Conservation (phyloP, 2,797 vertebrate genomes). For the Poeciliopsis turneri region DNA sequence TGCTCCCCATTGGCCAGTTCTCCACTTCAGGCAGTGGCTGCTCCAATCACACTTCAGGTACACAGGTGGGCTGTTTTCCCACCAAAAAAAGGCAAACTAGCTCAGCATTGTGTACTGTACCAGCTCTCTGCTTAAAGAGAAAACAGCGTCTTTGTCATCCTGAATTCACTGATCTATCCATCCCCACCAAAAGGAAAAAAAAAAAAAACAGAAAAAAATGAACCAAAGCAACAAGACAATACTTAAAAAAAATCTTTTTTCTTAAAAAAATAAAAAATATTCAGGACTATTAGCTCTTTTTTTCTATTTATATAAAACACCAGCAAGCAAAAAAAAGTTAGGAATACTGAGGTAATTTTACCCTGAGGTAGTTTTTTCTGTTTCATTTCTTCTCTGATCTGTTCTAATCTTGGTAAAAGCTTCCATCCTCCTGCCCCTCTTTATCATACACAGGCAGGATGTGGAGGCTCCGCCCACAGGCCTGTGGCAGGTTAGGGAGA, state of each 20-base stretch:
- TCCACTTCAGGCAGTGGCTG: constrained; percentile 45
- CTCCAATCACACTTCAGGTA: constrained; percentile 69
- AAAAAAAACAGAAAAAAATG: constrained; percentile 52
- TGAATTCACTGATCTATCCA: constrained; percentile 69
- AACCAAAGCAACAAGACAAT: constrained; percentile 80
- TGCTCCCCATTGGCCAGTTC: constrained; percentile 73
- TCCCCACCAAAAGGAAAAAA: constrained; percentile 79
- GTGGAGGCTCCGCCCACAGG: constrained; percentile 78
- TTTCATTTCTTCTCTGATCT: constrained; percentile 82
- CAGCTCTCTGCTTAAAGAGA: constrained; percentile 31
- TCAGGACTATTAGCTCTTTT: constrained; percentile 93
- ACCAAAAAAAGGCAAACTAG: constrained; percentile 54
- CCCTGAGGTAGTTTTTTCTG: constrained; percentile 93
- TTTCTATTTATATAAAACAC: constrained; percentile 90
- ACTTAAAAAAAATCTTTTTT: constrained; percentile 85
- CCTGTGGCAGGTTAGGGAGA: constrained; percentile 74
- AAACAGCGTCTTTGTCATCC: constrained; percentile 60
- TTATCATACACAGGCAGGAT: constrained; percentile 70
- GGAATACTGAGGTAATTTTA: constrained; percentile 96
- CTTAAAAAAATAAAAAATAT: constrained; percentile 99
- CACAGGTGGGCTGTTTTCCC: constrained; percentile 54
- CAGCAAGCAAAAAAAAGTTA: constrained; percentile 90
- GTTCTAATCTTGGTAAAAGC: constrained; percentile 78
- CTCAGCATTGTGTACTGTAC: constrained; percentile 35
- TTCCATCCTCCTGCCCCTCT: constrained; percentile 69